Evolutionary conservation across 2,888 invertebrate genomes (phyloP).

Genomic region (Parapristionchus giblindavisi): DNA sequence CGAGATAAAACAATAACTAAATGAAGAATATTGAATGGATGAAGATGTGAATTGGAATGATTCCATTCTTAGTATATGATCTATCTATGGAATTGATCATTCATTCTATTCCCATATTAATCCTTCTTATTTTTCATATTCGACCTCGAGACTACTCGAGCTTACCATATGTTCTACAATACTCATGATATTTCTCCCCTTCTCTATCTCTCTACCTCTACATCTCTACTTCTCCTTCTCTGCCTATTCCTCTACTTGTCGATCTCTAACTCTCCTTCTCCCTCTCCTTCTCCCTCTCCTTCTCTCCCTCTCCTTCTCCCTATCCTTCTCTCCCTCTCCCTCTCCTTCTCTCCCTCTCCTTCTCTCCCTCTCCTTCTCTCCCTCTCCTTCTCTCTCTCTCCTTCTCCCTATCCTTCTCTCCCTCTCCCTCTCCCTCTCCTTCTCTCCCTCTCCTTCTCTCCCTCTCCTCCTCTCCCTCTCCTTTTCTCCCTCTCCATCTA

Average conservation of each 20-base stretch:
- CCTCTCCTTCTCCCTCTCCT: slow-evolving; percentile 32
- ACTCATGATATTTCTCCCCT: too few species aligned
- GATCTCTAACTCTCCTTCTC: slow-evolving; percentile 38
- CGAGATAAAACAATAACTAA: too few species aligned
- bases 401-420: neutral
- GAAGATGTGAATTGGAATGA: too few species aligned
- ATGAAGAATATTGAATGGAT: too few species aligned
- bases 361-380: slow-evolving; percentile 4
- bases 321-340: slow-evolving; percentile 23
- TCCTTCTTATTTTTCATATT: too few species aligned
- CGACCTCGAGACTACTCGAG: too few species aligned
- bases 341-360: neutral
- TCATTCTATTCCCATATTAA: too few species aligned
- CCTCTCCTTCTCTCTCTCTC: neutral
- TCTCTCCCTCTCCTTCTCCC: too few species aligned
- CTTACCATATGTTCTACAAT: too few species aligned
- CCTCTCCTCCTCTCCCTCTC: slow-evolving; percentile 1
- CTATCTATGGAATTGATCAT: too few species aligned
- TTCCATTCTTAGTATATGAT: too few species aligned
- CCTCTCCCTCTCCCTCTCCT: slow-evolving; percentile 36
- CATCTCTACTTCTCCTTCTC: neutral
- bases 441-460: slow-evolving; percentile 40
- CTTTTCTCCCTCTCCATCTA: neutral
- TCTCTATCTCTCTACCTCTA: slow-evolving; percentile 26
- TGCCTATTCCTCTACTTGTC: slow-evolving; percentile 14